Conservation (phyloP, 2,797 vertebrate species). For the Sebastes hubbsi region DNA sequence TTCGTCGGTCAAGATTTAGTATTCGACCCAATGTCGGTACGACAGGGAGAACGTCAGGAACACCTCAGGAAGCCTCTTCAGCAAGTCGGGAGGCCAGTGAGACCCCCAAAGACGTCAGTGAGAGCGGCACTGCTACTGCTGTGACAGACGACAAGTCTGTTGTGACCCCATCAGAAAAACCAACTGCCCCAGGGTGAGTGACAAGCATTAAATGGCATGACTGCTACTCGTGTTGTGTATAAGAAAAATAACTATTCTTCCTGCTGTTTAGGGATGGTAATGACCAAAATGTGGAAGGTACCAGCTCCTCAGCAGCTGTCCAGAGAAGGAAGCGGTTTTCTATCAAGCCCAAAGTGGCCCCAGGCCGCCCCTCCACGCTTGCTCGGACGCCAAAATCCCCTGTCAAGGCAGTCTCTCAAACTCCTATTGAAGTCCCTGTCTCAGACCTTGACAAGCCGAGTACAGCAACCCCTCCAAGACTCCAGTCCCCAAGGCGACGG, state of each 20-base stretch:
- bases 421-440: constrained; percentile 24
- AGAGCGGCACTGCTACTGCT: constrained; percentile 2
- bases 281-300: constrained; percentile 63
- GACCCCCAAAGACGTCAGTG: constrained; percentile 3
- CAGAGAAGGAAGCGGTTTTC: constrained; percentile 91
- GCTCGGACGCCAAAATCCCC: constrained; percentile 73
- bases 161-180: constrained; percentile 29
- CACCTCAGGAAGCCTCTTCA: constrained; percentile 62
- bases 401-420: constrained; percentile 53
- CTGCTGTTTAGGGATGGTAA: constrained; percentile 73
- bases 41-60: constrained; percentile 58
- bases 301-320: constrained; percentile 66
- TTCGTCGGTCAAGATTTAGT: constrained; percentile 90
- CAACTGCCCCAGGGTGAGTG: constrained; percentile 56
- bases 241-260: background rate
- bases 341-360: constrained; percentile 85
- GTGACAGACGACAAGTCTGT: constrained; percentile 24
- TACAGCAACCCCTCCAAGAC: constrained; percentile 33
- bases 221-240: background rate
- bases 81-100: constrained; percentile 38
- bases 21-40: constrained; percentile 86
- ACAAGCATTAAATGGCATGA: background rate
- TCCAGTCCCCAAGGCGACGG: constrained; percentile 65
- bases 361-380: constrained; percentile 59
- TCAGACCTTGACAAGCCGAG: constrained; percentile 57